A percentile compares a stretch with the other conserved stretches of the same genome.
phyloP scores from a whole-genome alignment of 2,113 vertebrate genomes.

The Saccopteryx leptura region DNA sequence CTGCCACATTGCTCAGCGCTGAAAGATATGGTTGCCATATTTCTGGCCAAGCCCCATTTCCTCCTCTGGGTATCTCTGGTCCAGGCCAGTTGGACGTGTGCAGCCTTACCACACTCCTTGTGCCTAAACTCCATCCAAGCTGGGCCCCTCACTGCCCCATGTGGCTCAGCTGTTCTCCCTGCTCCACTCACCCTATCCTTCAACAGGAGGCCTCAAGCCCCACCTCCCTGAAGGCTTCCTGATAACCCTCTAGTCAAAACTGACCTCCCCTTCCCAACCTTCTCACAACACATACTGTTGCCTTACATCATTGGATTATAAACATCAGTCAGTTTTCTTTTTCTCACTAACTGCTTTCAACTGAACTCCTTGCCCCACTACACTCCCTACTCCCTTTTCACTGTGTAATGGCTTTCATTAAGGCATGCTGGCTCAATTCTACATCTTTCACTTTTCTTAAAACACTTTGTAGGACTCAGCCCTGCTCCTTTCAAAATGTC shows the following conservation, averaged over 20 bases:
- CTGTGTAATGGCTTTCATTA: background rate
- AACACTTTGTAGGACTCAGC: background rate
- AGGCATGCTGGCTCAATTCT: background rate
- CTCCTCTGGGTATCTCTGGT: background rate
- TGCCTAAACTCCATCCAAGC: background rate
- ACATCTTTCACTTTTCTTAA: constrained; percentile 42
- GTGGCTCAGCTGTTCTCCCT: too few species aligned
- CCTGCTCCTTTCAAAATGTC: background rate
- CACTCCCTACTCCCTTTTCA: background rate
- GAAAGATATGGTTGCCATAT: background rate
- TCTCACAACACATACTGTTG: background rate
- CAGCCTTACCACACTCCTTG: background rate
- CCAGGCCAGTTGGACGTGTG: accelerated
- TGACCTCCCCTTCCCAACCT: background rate
- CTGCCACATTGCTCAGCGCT: too few species aligned
- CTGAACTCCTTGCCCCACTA: background rate
- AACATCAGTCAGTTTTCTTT: background rate
- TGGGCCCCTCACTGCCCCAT: too few species aligned
- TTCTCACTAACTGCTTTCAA: constrained; percentile 6
- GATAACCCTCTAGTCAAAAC: background rate
- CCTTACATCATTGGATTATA: background rate
- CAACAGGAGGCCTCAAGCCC: background rate
- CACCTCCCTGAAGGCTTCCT: background rate
- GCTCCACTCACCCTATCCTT: background rate
- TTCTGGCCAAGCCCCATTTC: background rate